Conservation (phyloP, 2,797 vertebrate genomes). For the Lithobates pipiens region DNA sequence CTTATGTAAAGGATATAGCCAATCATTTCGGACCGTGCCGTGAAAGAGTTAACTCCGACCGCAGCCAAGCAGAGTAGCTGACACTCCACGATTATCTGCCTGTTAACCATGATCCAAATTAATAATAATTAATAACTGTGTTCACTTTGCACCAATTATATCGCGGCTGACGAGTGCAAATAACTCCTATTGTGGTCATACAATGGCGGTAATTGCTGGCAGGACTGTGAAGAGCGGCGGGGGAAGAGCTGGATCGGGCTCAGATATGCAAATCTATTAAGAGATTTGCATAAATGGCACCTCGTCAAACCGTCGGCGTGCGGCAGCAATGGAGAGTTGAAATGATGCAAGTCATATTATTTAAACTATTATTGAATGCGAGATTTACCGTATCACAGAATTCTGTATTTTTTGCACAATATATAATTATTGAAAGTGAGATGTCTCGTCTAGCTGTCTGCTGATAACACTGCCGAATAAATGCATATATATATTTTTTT, state of each 20-base stretch:
- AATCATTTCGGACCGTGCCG: too few species aligned
- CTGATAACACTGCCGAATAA: not conserved
- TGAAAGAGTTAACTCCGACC: too few species aligned
- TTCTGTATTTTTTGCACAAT: not conserved
- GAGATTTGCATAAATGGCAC: constrained; percentile 28
- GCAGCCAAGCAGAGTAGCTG: too few species aligned
- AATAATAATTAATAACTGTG: constrained; percentile 21
- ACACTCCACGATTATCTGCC: not conserved
- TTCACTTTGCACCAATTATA: constrained; percentile 19
- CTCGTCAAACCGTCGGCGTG: not conserved
- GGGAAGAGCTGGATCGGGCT: not conserved
- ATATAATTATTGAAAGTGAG: constrained; percentile 6
- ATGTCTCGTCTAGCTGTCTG: not conserved
- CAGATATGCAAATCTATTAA: not conserved
- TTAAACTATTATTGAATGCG: constrained; percentile 26
- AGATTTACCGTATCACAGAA: constrained; percentile 13
- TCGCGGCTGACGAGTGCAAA: not conserved
- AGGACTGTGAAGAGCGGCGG: not conserved
- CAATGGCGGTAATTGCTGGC: constrained; percentile 10
- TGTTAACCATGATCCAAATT: not conserved
- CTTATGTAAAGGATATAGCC: too few species aligned
- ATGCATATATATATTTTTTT: not conserved
- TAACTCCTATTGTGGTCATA: not conserved
- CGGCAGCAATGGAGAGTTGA: not conserved
- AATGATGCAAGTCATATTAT: constrained; percentile 15